These are phyloP conservation scores for Drosophila gunungcola DNA, from an alignment of 1,140 invertebrate species.

Conservation along the genomic window DNA sequence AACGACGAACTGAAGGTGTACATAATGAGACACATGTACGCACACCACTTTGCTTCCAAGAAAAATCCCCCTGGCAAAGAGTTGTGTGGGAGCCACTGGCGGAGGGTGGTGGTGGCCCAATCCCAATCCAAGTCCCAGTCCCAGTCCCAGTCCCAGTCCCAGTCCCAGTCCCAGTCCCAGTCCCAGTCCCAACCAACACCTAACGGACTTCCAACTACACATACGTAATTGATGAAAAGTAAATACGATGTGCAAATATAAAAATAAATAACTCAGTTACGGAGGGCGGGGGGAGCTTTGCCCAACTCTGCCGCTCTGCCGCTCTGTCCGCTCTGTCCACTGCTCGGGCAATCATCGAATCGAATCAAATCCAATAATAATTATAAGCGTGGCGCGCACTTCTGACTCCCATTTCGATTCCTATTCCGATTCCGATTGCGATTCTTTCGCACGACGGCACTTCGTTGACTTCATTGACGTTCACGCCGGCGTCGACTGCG, in stretches of 20 bases:
- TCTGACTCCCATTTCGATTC: conserved; percentile 29
- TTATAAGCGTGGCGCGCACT: conserved; percentile 60
- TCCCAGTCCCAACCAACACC: too few relatives aligned
- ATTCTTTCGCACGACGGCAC: conserved; percentile 46
- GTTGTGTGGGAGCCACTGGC: background rate
- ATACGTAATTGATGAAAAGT: conserved; percentile 45
- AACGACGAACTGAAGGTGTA: conserved; percentile 27
- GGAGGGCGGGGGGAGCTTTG: too few relatives aligned
- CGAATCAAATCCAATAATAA: conserved; percentile 74
- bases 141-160: too few relatives aligned
- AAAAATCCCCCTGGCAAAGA: conserved; percentile 32
- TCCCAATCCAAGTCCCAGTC: too few relatives aligned
- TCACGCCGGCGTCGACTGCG: background rate
- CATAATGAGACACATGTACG: conserved; percentile 33
- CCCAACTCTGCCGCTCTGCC: too few relatives aligned
- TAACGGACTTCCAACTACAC: background rate
- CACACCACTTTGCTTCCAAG: conserved; percentile 4
- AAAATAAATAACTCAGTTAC: background rate
- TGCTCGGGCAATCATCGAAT: conserved; percentile 36
- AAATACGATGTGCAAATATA: conserved; percentile 34
- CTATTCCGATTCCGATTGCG: conserved; percentile 36
- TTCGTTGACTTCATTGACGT: conserved; percentile 48
- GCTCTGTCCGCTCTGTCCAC: too few relatives aligned
- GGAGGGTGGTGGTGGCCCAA: background rate
- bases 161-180: too few relatives aligned